Percentiles rank a stretch among this genome's conserved stretches.
Conservation (phyloP, 1,140 invertebrate species). For the Pomacea maculata region DNA sequence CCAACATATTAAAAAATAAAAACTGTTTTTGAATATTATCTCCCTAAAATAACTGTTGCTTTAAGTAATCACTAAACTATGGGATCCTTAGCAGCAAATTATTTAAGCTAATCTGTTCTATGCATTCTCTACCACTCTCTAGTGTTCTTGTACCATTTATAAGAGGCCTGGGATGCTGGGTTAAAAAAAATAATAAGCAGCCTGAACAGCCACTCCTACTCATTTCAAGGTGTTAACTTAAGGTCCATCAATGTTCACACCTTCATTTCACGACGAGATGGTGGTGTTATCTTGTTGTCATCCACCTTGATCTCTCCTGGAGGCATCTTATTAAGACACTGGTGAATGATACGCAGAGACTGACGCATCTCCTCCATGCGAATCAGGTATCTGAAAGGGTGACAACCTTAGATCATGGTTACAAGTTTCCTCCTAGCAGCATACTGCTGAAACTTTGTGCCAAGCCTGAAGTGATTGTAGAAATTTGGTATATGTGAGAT, state of each 20-base stretch:
- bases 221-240: neutral
- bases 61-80: neutral
- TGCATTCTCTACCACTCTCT: too few species aligned
- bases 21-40: neutral
- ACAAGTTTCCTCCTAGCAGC: too few species aligned
- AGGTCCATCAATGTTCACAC: constrained; percentile 59
- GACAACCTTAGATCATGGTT: neutral
- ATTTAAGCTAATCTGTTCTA: too few species aligned
- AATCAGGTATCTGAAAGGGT: constrained; percentile 79
- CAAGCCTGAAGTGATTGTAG: too few species aligned
- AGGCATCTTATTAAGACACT: constrained; percentile 98
- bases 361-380: constrained; percentile 98
- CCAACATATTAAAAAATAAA: neutral
- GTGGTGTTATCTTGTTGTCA: constrained; percentile 92
- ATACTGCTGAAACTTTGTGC: too few species aligned
- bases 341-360: constrained; percentile 91
- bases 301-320: constrained; percentile 92
- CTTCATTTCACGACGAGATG: constrained; percentile 94
- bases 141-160: too few species aligned
- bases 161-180: neutral
- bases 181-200: neutral
- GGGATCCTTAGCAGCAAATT: too few species aligned
- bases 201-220: neutral
- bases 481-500: too few species aligned
- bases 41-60: neutral